Evolutionary conservation across 2,888 invertebrate genomes (phyloP).

Genomic region (Monochamus alternatus): DNA sequence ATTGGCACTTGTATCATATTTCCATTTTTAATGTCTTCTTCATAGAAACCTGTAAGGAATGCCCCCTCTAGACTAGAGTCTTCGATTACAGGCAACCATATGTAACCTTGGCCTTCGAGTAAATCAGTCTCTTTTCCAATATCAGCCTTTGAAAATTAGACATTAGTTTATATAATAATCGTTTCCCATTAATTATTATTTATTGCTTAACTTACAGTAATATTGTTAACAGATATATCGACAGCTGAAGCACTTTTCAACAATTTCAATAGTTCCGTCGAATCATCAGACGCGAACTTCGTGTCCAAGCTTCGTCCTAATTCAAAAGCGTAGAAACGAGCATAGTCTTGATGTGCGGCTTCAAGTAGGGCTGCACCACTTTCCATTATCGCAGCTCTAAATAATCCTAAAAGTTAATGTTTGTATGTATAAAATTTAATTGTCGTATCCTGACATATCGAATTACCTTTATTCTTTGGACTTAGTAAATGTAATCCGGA

Average conservation of each 20-base stretch:
- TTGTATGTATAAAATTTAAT: too few relatives aligned
- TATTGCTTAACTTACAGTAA: slow-evolving; percentile 32
- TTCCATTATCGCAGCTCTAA: slow-evolving; percentile 43
- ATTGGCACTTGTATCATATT: slow-evolving; percentile 44
- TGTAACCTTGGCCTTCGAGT: background rate
- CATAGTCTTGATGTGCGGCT: slow-evolving; percentile 18
- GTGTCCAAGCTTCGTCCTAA: slow-evolving; percentile 31
- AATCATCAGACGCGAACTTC: slow-evolving; percentile 35
- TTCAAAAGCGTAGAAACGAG: slow-evolving; percentile 36
- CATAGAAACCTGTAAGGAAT: slow-evolving; percentile 29
- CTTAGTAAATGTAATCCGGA: slow-evolving; percentile 12
- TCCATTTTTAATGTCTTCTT: slow-evolving; percentile 35
- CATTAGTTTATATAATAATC: background rate
- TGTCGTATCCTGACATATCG: too few relatives aligned
- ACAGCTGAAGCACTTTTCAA: slow-evolving; percentile 29
- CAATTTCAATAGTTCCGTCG: slow-evolving; percentile 37
- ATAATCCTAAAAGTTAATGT: slow-evolving; percentile 4
- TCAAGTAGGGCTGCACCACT: slow-evolving; percentile 38
- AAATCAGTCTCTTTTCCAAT: slow-evolving; percentile 3
- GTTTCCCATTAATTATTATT: background rate
- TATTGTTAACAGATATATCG: slow-evolving; percentile 6
- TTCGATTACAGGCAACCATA: slow-evolving; percentile 30
- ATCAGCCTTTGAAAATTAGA: background rate
- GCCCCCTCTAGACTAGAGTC: slow-evolving; percentile 27
- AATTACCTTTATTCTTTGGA: slow-evolving; percentile 24